Conservation (phyloP, 2,797 vertebrate genomes). For the Peromyscus attwateri region DNA sequence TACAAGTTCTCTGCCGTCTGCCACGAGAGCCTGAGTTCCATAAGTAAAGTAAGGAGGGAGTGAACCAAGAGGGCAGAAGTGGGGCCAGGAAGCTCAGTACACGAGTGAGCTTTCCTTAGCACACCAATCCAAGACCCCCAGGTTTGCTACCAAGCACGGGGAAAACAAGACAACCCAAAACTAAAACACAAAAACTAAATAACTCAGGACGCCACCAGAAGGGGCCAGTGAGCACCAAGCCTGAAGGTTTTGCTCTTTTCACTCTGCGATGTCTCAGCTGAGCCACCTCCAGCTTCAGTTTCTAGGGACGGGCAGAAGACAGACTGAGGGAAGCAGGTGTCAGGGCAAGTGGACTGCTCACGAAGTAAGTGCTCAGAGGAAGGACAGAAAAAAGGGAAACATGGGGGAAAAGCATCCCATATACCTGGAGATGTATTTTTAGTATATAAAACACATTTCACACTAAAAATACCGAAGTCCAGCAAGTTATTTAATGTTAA, state of each 20-base stretch:
- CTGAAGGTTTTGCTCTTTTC: not conserved
- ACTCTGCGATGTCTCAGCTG: not conserved
- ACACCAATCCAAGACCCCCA: not conserved
- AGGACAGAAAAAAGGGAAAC: not conserved
- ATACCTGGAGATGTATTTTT: not conserved
- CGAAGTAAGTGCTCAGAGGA: not conserved
- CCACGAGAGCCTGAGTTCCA: not conserved
- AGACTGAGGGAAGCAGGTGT: not conserved
- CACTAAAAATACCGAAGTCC: not conserved
- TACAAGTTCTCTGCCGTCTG: not conserved
- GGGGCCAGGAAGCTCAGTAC: not conserved
- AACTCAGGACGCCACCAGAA: not conserved
- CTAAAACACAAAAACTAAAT: not conserved
- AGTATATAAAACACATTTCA: not conserved
- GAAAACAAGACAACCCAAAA: not conserved
- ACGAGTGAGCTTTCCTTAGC: not conserved
- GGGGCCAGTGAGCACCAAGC: not conserved
- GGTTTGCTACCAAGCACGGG: not conserved
- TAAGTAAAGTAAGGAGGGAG: not conserved
- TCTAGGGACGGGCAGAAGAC: not conserved
- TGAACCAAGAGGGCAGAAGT: not conserved
- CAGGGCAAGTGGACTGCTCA: not conserved
- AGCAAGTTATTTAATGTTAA: not conserved
- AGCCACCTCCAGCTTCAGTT: not conserved
- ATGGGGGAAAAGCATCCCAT: not conserved